These are phyloP conservation scores for Polyploca ridens DNA, from an alignment of 2,888 invertebrate genomes.

Conservation along the genomic window DNA sequence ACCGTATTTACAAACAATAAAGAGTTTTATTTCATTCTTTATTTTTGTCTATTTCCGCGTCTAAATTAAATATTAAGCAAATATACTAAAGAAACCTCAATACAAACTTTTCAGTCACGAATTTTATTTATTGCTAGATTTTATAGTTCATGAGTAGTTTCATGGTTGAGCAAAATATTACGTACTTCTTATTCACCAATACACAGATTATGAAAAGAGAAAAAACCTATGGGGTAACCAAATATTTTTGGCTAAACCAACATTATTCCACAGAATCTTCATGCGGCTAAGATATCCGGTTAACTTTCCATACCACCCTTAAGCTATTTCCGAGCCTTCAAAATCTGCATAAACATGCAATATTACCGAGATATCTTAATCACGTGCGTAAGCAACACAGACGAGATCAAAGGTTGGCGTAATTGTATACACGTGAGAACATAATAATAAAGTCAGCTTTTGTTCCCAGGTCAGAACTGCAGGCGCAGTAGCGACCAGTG, in stretches of 20 bases:
- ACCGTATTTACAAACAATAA: neutral
- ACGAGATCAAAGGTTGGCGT: neutral
- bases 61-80: neutral
- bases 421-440: constrained; percentile 10
- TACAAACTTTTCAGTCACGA: too few species aligned
- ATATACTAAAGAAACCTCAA: too few species aligned
- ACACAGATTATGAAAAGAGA: too few species aligned
- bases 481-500: constrained; percentile 45
- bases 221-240: too few species aligned
- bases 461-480: constrained; percentile 56
- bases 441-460: neutral
- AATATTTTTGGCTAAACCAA: neutral
- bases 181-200: too few species aligned
- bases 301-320: neutral
- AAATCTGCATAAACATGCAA: neutral
- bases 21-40: neutral
- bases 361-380: neutral
- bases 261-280: neutral
- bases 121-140: too few species aligned
- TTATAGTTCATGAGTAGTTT: too few species aligned
- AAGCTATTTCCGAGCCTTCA: neutral
- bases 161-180: too few species aligned
- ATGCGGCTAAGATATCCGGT: neutral
- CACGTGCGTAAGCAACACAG: neutral
- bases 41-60: neutral